These are phyloP conservation scores for Montipora cactus DNA, from an alignment of 64 coral and sea anemone genomes.

Conservation along the genomic window DNA sequence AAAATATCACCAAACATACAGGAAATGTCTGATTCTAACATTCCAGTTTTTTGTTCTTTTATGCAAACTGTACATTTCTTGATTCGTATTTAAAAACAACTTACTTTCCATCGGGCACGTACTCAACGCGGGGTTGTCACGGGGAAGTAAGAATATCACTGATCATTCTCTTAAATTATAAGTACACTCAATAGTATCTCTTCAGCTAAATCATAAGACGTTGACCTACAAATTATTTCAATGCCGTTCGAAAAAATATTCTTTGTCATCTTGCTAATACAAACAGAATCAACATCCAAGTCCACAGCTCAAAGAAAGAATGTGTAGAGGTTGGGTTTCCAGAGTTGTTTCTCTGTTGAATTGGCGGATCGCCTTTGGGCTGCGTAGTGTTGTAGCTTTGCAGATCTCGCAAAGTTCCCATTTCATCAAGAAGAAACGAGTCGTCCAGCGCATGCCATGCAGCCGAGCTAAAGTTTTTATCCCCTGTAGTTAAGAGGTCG, in stretches of 20 bases:
- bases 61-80: slow-evolving; percentile 43
- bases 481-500: slow-evolving; percentile 88
- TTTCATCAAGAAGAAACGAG: slow-evolving; percentile 70
- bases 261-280: slow-evolving; percentile 13
- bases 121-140: background rate
- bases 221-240: background rate
- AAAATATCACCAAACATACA: slow-evolving; percentile 45
- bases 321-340: background rate
- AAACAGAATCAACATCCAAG: background rate
- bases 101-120: background rate
- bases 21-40: slow-evolving; percentile 36
- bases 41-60: slow-evolving; percentile 7
- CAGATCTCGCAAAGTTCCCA: slow-evolving; percentile 69
- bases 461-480: slow-evolving; percentile 82
- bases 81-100: slow-evolving; percentile 11
- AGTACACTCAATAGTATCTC: slow-evolving; percentile 41
- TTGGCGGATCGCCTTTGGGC: background rate
- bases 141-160: background rate
- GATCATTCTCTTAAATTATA: slow-evolving; percentile 3
- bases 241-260: background rate
- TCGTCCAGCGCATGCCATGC: slow-evolving; percentile 85
- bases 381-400: slow-evolving; percentile 64
- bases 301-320: background rate
- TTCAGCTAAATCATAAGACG: background rate
- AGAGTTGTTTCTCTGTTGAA: background rate